Evolutionary conservation across 2,113 vertebrate species (phyloP).

Genomic region (human): GRCh38 chr5:62144001-62144500

Average conservation of each 20-base stretch:
- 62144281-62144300: neutral
- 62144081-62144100: neutral
- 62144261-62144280: neutral
- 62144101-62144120: conserved; percentile 17
- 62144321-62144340: neutral
- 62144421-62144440: conserved; percentile 56
- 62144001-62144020: neutral
- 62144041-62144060: neutral
- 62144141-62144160: neutral
- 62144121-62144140: conserved; percentile 4
- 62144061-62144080: neutral
- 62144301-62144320: neutral
- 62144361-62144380: conserved; percentile 4
- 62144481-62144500: conserved; percentile 67
- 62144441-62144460: conserved; percentile 79
- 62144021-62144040: neutral
- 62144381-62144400: conserved; percentile 65
- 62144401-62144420: conserved; percentile 47
- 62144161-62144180: neutral
- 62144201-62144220: conserved; percentile 25
- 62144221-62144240: conserved; percentile 33
- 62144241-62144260: conserved; percentile 25
- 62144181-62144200: neutral
- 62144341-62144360: neutral
- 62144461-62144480: conserved; percentile 70